A percentile compares a stretch with the other conserved stretches of the same genome.
Evolutionary conservation across 64 coral and sea anemone species (phyloP).

Genomic region (Actinia tenebrosa): DNA sequence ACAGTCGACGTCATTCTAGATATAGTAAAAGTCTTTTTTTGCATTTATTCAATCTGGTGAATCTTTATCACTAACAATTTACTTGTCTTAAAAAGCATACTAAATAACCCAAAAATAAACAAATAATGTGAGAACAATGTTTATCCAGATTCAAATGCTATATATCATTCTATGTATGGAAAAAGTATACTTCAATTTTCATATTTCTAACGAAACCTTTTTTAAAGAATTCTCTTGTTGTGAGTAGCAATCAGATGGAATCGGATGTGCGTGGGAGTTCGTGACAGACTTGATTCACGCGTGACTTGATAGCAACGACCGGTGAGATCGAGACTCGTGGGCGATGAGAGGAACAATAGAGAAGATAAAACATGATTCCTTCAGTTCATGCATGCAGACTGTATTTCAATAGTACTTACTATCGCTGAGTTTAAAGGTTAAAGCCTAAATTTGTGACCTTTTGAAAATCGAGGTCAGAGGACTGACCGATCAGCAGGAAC

Average conservation of each 20-base stretch:
- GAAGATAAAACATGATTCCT: background rate
- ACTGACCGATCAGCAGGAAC: background rate
- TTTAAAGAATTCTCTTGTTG: background rate
- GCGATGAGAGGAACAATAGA: background rate
- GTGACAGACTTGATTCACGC: background rate
- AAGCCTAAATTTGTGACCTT: background rate
- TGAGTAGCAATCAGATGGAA: background rate
- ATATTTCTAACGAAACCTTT: no score
- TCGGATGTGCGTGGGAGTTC: conserved; percentile 1
- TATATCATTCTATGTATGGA: no score
- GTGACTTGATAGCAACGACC: background rate
- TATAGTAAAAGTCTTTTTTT: no score
- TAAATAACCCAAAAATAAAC: no score
- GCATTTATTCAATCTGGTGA: no score
- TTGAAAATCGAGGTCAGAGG: background rate
- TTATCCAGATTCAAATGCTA: no score
- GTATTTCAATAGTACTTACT: background rate
- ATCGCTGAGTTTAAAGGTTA: background rate
- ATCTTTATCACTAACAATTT: no score
- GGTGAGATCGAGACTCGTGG: background rate
- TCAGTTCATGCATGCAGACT: background rate
- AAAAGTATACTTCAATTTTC: no score
- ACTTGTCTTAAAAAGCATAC: no score
- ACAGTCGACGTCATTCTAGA: no score
- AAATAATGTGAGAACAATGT: no score